Percentiles rank a stretch among this genome's conserved stretches.
phyloP scores from a whole-genome alignment of 2,113 vertebrate genomes.

The Poicephalus meyeri region DNA sequence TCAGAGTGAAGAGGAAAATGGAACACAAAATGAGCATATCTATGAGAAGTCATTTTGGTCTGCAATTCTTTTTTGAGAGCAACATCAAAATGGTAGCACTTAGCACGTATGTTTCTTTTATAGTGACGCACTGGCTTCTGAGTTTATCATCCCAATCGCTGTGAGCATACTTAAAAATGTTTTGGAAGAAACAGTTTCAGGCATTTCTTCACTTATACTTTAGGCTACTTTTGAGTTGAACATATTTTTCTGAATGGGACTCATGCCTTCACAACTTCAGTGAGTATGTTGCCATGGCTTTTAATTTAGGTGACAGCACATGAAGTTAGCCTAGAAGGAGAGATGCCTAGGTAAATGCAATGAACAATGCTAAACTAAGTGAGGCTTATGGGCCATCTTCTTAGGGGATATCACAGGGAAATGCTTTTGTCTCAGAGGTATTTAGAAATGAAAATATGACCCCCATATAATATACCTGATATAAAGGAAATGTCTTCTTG shows the following conservation, averaged over 20 bases:
- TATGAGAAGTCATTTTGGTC: conserved; percentile 15
- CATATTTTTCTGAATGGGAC: background rate
- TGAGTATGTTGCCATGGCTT: background rate
- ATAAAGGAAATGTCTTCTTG: background rate
- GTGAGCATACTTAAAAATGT: background rate
- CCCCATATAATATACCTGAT: background rate
- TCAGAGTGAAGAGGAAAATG: background rate
- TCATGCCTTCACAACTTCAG: background rate
- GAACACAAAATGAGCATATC: conserved; percentile 17
- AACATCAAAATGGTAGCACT: background rate
- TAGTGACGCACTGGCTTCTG: background rate
- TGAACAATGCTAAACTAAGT: background rate
- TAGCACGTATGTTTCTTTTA: background rate
- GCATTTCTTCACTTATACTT: background rate
- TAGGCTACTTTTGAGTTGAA: background rate
- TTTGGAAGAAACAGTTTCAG: background rate
- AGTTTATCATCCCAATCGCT: background rate
- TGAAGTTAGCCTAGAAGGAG: background rate
- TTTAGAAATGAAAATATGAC: background rate
- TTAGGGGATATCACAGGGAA: background rate
- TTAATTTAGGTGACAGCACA: background rate
- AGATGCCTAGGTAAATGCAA: background rate
- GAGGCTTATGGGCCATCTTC: background rate
- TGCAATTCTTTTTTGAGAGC: background rate
- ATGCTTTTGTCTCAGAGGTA: background rate